These are phyloP conservation scores for Schizaphis graminum DNA, from an alignment of 2,888 invertebrate species.

Conservation along the genomic window DNA sequence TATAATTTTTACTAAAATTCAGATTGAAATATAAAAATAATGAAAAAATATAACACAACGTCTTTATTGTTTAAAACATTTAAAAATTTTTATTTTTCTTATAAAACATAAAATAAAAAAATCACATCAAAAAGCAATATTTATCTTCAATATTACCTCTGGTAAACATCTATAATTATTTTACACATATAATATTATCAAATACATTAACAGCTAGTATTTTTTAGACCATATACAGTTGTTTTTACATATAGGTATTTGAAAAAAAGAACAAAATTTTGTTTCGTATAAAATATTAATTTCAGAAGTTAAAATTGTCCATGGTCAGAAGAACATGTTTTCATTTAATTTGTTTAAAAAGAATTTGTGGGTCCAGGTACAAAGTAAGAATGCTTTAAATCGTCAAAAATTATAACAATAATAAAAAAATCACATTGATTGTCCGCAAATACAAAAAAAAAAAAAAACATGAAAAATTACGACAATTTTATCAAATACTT, in stretches of 20 bases:
- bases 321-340: conserved; percentile 22
- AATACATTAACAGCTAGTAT: conserved; percentile 56
- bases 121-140: conserved; percentile 63
- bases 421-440: conserved; percentile 52
- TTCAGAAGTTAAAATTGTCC: conserved; percentile 6
- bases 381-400: conserved; percentile 36
- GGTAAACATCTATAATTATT: conserved; percentile 57
- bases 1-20: not conserved
- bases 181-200: conserved; percentile 50
- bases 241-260: not conserved
- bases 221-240: conserved; percentile 50
- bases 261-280: not conserved
- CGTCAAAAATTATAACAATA: not conserved
- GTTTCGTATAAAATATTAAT: conserved; percentile 30
- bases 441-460: conserved; percentile 51
- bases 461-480: conserved; percentile 25
- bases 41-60: not conserved
- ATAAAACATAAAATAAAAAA: conserved; percentile 66
- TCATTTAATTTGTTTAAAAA: not conserved
- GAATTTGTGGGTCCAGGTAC: conserved; percentile 1
- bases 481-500: conserved; percentile 30
- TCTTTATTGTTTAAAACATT: conserved; percentile 38
- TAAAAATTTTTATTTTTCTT: conserved; percentile 49
- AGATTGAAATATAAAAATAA: not conserved
- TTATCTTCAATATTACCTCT: conserved; percentile 43